Evolutionary conservation across 2,888 invertebrate species (phyloP).

Genomic region (Acanthosepion lycidas): DNA sequence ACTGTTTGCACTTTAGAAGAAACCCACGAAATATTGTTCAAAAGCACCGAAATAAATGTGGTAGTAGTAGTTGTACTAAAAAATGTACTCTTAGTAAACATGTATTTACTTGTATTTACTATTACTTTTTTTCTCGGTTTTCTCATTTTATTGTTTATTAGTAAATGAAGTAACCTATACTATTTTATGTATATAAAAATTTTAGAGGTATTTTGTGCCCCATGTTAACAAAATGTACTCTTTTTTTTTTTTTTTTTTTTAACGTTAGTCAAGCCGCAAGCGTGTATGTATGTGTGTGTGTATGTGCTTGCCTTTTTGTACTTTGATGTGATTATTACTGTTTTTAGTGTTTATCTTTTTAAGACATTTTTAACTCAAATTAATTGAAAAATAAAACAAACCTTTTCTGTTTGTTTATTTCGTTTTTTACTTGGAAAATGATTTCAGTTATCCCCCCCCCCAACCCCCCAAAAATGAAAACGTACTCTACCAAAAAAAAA

Average conservation of each 20-base stretch:
- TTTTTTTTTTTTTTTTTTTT: not conserved
- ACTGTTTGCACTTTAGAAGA: too few species aligned
- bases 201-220: not conserved
- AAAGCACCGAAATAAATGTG: not conserved
- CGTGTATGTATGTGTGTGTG: not conserved
- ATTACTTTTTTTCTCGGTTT: not conserved
- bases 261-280: not conserved
- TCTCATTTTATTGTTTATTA: not conserved
- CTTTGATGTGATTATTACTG: not conserved
- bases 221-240: not conserved
- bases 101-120: too few species aligned
- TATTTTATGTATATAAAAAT: not conserved
- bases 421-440: not conserved
- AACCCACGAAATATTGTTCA: too few species aligned
- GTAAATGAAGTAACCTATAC: not conserved
- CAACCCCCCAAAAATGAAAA: not conserved
- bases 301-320: not conserved
- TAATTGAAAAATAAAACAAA: not conserved
- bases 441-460: too few species aligned
- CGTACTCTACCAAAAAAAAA: not conserved
- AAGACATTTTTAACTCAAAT: too few species aligned
- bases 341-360: not conserved
- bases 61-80: not conserved
- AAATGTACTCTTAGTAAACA: too few species aligned
- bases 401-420: not conserved